These are phyloP conservation scores for Clavelina lepadiformis DNA, from an alignment of 23 tunicate species.

Conservation along the genomic window DNA sequence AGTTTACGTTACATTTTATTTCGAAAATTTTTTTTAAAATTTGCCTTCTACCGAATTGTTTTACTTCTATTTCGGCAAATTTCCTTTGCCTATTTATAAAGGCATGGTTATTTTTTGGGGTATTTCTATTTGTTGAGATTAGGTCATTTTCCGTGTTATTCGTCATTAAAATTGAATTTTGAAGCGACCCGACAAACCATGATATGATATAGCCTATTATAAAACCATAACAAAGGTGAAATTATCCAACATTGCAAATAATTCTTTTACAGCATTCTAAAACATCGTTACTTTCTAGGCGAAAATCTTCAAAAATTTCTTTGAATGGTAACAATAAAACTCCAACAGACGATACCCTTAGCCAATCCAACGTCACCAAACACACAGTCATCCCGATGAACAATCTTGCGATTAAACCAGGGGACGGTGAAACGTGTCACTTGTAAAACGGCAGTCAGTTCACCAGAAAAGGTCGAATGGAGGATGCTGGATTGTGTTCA, in stretches of 20 bases:
- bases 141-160: too few species aligned
- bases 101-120: too few species aligned
- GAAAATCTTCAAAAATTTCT: conserved; percentile 67
- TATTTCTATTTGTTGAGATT: too few species aligned
- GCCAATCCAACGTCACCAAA: conserved; percentile 63
- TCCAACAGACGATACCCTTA: conserved; percentile 32
- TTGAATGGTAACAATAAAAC: conserved; percentile 35
- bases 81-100: too few species aligned
- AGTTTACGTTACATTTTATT: too few species aligned
- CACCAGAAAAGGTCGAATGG: too few species aligned
- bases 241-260: neutral
- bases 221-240: neutral
- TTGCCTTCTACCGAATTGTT: too few species aligned
- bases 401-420: neutral
- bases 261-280: neutral
- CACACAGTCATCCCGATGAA: conserved; percentile 59
- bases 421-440: too few species aligned
- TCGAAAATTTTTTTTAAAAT: too few species aligned
- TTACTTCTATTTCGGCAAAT: too few species aligned
- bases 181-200: neutral
- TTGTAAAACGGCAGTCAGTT: too few species aligned
- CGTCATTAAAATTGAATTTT: neutral
- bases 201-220: neutral
- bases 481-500: too few species aligned
- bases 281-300: conserved; percentile 15